A percentile compares a stretch with the other conserved stretches of the same genome.
Conservation (phyloP, 2,888 invertebrate genomes). For the Lasioglossum calceatum region DNA sequence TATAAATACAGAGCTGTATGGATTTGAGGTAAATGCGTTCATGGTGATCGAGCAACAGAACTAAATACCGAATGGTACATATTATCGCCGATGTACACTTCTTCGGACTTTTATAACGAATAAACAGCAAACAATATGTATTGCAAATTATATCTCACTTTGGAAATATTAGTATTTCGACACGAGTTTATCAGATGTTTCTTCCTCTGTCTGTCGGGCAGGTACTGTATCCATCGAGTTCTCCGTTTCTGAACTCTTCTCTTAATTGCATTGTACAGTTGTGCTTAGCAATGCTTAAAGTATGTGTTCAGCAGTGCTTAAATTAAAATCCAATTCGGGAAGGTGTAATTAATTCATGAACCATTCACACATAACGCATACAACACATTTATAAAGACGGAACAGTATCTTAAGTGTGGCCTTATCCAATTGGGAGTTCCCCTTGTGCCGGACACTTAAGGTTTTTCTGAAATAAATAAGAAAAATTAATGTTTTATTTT, state of each 20-base stretch:
- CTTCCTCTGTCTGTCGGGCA: background rate
- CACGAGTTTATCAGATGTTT: background rate
- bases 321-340: too few species aligned
- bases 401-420: too few species aligned
- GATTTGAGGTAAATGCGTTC: background rate
- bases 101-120: background rate
- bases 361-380: too few species aligned
- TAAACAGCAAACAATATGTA: background rate
- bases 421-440: too few species aligned
- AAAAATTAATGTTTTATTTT: too few species aligned
- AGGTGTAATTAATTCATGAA: too few species aligned
- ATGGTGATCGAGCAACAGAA: background rate
- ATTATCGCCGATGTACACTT: background rate
- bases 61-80: background rate
- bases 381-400: too few species aligned
- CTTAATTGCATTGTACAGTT: background rate
- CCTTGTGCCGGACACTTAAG: too few species aligned
- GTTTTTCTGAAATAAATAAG: too few species aligned
- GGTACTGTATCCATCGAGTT: background rate
- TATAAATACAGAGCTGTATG: background rate
- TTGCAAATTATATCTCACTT: background rate
- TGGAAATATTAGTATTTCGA: background rate
- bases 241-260: background rate
- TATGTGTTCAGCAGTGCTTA: too few species aligned
- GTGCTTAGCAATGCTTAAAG: background rate